These are phyloP conservation scores for Hypomecis punctinalis DNA, from an alignment of 2,888 invertebrate species.

Conservation along the genomic window DNA sequence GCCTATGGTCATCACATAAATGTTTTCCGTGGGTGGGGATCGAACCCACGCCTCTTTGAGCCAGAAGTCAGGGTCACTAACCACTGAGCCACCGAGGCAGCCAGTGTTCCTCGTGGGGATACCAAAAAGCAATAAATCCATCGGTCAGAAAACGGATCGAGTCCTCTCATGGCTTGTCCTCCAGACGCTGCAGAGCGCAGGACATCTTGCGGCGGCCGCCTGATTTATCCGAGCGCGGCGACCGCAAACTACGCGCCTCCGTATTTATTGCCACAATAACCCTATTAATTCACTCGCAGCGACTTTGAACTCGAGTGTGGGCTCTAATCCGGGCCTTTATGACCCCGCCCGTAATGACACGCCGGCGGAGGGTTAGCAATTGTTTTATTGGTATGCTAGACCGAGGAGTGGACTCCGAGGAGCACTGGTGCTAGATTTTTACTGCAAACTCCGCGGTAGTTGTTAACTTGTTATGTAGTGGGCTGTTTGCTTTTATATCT, in stretches of 20 bases:
- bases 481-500: slow-evolving; percentile 35
- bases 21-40: too few relatives aligned
- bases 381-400: slow-evolving; percentile 48
- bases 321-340: slow-evolving; percentile 59
- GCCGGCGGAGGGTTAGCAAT: slow-evolving; percentile 54
- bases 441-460: slow-evolving; percentile 30
- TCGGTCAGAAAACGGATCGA: too few relatives aligned
- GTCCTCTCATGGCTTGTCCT: slow-evolving; percentile 34
- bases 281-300: slow-evolving; percentile 77
- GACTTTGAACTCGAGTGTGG: slow-evolving; percentile 69
- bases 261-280: slow-evolving; percentile 84
- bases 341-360: slow-evolving; percentile 51
- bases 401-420: slow-evolving; percentile 36
- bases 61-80: too few relatives aligned
- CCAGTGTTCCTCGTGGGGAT: too few relatives aligned
- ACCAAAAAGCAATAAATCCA: too few relatives aligned
- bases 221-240: slow-evolving; percentile 80
- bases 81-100: too few relatives aligned
- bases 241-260: slow-evolving; percentile 77
- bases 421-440: slow-evolving; percentile 38
- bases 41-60: too few relatives aligned
- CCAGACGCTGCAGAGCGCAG: slow-evolving; percentile 54
- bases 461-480: slow-evolving; percentile 34
- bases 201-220: slow-evolving; percentile 73
- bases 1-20: too few relatives aligned